These are phyloP conservation scores for Cryptus viduatorius DNA, from an alignment of 2,888 invertebrate genomes.

Conservation along the genomic window DNA sequence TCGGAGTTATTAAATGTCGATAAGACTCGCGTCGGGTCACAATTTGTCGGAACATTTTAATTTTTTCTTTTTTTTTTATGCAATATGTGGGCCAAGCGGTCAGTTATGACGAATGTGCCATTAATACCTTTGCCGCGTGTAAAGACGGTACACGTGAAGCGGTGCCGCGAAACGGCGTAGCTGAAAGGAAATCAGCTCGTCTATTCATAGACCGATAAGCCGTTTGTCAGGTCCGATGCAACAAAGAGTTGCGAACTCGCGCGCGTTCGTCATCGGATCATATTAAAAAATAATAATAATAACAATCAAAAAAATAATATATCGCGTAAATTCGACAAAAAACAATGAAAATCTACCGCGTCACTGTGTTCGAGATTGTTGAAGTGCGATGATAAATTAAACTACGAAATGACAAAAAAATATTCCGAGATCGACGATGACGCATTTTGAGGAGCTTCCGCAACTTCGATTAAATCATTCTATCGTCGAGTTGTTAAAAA, in stretches of 20 bases:
- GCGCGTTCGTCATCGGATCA: slow-evolving; percentile 28
- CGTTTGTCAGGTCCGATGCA: slow-evolving; percentile 72
- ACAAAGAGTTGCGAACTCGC: slow-evolving; percentile 68
- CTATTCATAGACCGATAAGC: slow-evolving; percentile 80
- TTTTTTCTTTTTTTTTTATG: slow-evolving; percentile 29
- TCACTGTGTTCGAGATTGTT: background rate
- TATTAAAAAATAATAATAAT: slow-evolving; percentile 9
- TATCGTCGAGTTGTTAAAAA: slow-evolving; percentile 7
- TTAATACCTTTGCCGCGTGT: slow-evolving; percentile 63
- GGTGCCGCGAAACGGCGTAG: slow-evolving; percentile 70
- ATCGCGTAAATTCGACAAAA: background rate
- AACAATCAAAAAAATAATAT: background rate
- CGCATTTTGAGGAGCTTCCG: slow-evolving; percentile 23
- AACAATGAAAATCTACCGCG: no score
- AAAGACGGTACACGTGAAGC: slow-evolving; percentile 37
- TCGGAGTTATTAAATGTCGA: background rate
- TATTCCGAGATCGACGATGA: slow-evolving; percentile 14
- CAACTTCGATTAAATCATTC: slow-evolving; percentile 12
- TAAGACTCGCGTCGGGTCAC: background rate
- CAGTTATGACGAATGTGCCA: slow-evolving; percentile 66
- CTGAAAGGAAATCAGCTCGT: slow-evolving; percentile 78
- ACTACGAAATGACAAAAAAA: slow-evolving; percentile 11
- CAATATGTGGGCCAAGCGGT: slow-evolving; percentile 67
- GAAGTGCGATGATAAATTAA: background rate
- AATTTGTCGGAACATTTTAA: slow-evolving; percentile 14